phyloP scores from a whole-genome alignment of 2,113 vertebrate genomes.

The Gnathonemus longibarbis region DNA sequence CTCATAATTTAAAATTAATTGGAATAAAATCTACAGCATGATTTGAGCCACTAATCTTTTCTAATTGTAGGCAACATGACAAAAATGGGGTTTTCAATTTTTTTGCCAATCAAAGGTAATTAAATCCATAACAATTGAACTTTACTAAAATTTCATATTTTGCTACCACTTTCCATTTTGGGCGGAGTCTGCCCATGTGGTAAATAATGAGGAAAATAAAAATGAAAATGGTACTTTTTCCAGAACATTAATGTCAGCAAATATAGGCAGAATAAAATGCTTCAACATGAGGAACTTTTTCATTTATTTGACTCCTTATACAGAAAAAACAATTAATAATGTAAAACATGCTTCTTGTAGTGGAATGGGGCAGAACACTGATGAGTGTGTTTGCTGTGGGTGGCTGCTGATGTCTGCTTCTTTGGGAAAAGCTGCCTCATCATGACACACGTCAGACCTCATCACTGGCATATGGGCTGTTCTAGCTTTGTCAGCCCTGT shows the following conservation, averaged over 20 bases:
- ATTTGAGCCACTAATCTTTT: slow-evolving; percentile 77
- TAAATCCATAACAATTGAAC: slow-evolving; percentile 94
- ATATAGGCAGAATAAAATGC: slow-evolving; percentile 98
- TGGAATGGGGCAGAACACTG: slow-evolving; percentile 72
- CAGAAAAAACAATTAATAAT: slow-evolving; percentile 99
- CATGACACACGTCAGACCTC: slow-evolving; percentile 87
- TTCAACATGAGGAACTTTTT: slow-evolving; percentile 99
- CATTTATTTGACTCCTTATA: slow-evolving; percentile 97
- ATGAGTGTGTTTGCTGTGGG: slow-evolving; percentile 91
- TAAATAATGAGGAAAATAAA: slow-evolving; percentile 27
- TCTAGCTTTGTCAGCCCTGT: slow-evolving; percentile 84
- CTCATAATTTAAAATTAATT: slow-evolving; percentile 89
- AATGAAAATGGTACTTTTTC: slow-evolving; percentile 68
- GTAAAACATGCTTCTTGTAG: slow-evolving; percentile 96
- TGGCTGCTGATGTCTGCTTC: slow-evolving; percentile 63
- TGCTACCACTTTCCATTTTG: slow-evolving; percentile 67
- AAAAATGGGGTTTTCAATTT: slow-evolving; percentile 67
- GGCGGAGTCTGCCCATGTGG: slow-evolving; percentile 47
- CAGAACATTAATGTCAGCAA: slow-evolving; percentile 96
- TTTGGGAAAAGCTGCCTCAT: slow-evolving; percentile 76
- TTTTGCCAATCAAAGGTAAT: slow-evolving; percentile 90
- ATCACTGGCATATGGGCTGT: slow-evolving; percentile 86
- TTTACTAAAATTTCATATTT: slow-evolving; percentile 76
- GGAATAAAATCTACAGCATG: slow-evolving; percentile 90
- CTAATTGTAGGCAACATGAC: slow-evolving; percentile 80